phyloP scores from a whole-genome alignment of 2,888 invertebrate genomes.

The Neoascia interrupta region DNA sequence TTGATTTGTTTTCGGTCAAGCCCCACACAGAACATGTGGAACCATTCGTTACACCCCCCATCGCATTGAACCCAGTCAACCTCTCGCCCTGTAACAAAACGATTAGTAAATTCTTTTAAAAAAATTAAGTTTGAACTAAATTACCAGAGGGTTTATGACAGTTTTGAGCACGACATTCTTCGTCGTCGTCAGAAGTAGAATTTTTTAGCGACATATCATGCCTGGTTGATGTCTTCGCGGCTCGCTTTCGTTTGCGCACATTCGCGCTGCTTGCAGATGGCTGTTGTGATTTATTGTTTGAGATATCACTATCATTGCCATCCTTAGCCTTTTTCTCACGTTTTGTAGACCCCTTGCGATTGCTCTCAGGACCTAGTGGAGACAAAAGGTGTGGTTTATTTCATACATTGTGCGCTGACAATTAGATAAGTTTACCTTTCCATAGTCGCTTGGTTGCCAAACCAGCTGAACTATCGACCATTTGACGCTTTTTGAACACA shows the following conservation, averaged over 20 bases:
- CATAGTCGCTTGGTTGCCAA: constrained; percentile 30
- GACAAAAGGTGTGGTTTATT: neutral
- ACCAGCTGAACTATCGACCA: constrained; percentile 12
- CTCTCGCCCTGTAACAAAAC: constrained; percentile 84
- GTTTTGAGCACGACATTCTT: constrained; percentile 86
- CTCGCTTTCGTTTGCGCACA: constrained; percentile 75
- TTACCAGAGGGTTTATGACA: constrained; percentile 85
- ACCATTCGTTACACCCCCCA: constrained; percentile 97
- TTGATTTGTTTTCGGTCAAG: constrained; percentile 89
- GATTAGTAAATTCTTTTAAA: neutral
- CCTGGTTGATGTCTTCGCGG: constrained; percentile 54
- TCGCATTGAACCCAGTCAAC: constrained; percentile 99
- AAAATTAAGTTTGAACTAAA: neutral
- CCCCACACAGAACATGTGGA: constrained; percentile 97
- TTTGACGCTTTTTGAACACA: constrained; percentile 44
- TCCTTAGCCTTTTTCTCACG: constrained; percentile 43
- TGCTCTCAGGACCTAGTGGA: constrained; percentile 19
- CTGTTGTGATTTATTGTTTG: constrained; percentile 2
- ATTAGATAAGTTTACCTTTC: constrained; percentile 29
- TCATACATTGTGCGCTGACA: neutral
- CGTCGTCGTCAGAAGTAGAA: constrained; percentile 83
- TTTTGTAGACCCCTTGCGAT: constrained; percentile 38
- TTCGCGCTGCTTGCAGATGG: neutral
- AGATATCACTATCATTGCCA: constrained; percentile 1
- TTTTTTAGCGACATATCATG: constrained; percentile 25